phyloP scores from a whole-genome alignment of 2,888 invertebrate species.

The Eilema sororculum region DNA sequence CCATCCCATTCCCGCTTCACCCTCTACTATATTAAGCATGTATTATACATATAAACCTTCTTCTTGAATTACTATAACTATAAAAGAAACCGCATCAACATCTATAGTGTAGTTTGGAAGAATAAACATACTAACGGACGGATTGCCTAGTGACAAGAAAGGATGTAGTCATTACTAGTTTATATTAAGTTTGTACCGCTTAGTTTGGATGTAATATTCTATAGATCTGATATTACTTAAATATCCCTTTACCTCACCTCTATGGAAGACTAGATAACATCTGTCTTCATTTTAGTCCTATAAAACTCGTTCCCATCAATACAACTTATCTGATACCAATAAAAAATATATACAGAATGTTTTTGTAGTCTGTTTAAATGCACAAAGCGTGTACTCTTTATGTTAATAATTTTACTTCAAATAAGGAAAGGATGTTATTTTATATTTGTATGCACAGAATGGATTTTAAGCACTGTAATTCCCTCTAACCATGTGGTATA shows the following conservation, averaged over 20 bases:
- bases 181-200: not conserved
- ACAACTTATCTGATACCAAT: not conserved
- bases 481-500: not conserved
- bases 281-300: not conserved
- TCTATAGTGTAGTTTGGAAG: too few relatives aligned
- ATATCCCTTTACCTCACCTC: too few relatives aligned
- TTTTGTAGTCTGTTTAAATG: not conserved
- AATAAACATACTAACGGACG: too few relatives aligned
- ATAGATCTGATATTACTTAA: too few relatives aligned
- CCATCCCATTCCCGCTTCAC: too few relatives aligned
- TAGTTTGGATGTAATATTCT: not conserved
- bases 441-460: conserved; percentile 1
- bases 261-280: too few relatives aligned
- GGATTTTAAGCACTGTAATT: not conserved
- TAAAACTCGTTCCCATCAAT: not conserved
- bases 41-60: too few relatives aligned
- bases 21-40: too few relatives aligned
- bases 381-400: not conserved
- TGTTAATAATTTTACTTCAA: not conserved
- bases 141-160: too few relatives aligned
- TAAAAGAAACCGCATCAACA: too few relatives aligned
- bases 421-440: not conserved
- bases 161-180: not conserved
- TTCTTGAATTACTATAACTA: too few relatives aligned
- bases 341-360: not conserved